Conservation (phyloP, 30 jellyfish, hydroid and myxozoan genomes). For the Aurelia sp. region DNA sequence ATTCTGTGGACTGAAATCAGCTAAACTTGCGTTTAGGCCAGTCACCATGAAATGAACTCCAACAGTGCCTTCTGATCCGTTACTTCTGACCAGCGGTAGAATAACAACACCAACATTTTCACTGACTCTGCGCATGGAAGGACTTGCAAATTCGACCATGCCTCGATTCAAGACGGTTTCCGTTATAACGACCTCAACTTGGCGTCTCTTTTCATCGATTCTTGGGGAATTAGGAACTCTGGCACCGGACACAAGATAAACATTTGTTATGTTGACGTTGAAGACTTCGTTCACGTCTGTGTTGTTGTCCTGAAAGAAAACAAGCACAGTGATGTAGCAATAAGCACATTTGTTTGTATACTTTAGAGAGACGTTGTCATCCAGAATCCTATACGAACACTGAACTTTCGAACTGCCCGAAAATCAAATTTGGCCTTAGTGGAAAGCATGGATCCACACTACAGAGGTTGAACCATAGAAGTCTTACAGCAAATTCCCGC, state of each 20-base stretch:
- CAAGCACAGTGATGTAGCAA: too few relatives aligned
- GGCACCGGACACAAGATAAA: constrained; percentile 61
- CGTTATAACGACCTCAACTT: constrained; percentile 87
- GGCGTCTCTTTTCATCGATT: constrained; percentile 21
- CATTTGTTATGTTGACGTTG: constrained; percentile 75
- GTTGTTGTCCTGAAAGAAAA: constrained; percentile 62
- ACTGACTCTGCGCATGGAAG: constrained; percentile 27
- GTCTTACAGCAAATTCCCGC: too few relatives aligned
- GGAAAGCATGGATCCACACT: too few relatives aligned
- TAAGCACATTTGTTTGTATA: too few relatives aligned
- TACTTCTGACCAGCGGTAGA: constrained; percentile 47
- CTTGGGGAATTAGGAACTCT: constrained; percentile 61
- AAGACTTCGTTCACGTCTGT: constrained; percentile 79
- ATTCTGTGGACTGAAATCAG: constrained; percentile 67
- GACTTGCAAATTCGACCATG: constrained; percentile 45
- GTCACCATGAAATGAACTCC: constrained; percentile 72
- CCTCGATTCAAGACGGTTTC: constrained; percentile 82
- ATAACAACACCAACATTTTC: constrained; percentile 72
- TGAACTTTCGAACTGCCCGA: too few relatives aligned
- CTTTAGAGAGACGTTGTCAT: too few relatives aligned
- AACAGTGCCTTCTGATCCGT: constrained; percentile 87
- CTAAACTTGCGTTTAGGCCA: constrained; percentile 39
- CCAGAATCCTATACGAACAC: too few relatives aligned
- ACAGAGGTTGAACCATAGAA: too few relatives aligned
- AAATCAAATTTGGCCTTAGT: too few relatives aligned